These are phyloP conservation scores for Venustaconcha ellipsiformis DNA, from an alignment of 1,140 invertebrate genomes.

Conservation along the genomic window DNA sequence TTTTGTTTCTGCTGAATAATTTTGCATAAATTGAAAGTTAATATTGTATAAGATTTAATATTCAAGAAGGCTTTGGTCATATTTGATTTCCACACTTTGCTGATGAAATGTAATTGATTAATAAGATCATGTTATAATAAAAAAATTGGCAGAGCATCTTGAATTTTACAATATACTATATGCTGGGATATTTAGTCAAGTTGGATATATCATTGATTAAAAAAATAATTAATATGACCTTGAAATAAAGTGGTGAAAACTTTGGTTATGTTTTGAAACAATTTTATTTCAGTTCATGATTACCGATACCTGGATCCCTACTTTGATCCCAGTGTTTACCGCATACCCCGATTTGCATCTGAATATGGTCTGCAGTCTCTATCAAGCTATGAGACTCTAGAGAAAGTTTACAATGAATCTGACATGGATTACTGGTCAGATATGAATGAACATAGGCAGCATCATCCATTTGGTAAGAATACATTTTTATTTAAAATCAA, in stretches of 20 bases:
- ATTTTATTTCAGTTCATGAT: constrained; percentile 22
- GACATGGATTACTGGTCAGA: constrained; percentile 38
- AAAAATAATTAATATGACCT: too few relatives aligned
- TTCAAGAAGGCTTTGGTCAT: too few relatives aligned
- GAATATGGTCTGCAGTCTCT: constrained; percentile 95
- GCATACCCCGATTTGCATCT: constrained; percentile 86
- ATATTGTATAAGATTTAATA: too few relatives aligned
- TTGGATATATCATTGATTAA: not conserved
- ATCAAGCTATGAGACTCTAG: constrained; percentile 50
- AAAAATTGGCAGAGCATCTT: not conserved
- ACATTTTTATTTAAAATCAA: not conserved
- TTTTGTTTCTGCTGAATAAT: too few relatives aligned
- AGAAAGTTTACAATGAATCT: constrained; percentile 28
- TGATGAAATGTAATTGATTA: too few relatives aligned
- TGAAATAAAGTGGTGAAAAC: not conserved
- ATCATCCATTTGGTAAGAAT: constrained; percentile 43
- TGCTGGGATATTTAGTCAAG: not conserved
- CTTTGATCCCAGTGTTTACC: constrained; percentile 88
- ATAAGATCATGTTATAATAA: too few relatives aligned
- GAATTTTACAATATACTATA: not conserved
- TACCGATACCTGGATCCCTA: constrained; percentile 77
- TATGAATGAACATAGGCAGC: constrained; percentile 47
- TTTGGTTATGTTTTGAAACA: not conserved
- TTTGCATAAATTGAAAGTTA: too few relatives aligned
- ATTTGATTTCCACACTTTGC: too few relatives aligned